These are phyloP conservation scores for Hyperoodon ampullatus DNA, from an alignment of 2,113 vertebrate species.

Conservation along the genomic window DNA sequence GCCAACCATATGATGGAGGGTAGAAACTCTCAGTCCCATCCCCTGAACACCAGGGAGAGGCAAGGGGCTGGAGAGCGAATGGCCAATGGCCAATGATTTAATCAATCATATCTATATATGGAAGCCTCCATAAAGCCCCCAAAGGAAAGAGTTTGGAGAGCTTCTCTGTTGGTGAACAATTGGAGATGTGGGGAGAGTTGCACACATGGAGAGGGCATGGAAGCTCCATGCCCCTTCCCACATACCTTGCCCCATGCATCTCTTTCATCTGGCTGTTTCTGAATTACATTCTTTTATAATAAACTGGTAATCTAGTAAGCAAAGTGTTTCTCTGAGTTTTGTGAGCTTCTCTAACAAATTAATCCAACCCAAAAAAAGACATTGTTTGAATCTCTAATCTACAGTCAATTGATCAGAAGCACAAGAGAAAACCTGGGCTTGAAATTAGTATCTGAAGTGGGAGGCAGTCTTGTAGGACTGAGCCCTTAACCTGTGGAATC, in stretches of 20 bases:
- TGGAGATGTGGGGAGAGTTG: not conserved
- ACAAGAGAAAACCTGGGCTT: not conserved
- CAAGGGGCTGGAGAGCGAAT: not conserved
- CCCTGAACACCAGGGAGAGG: not conserved
- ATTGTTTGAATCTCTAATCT: not conserved
- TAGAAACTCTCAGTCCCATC: not conserved
- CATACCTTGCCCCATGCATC: not conserved
- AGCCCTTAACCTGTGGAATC: not conserved
- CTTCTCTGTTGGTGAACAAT: not conserved
- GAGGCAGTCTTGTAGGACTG: not conserved
- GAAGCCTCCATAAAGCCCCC: not conserved
- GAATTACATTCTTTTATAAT: not conserved
- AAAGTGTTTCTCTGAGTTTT: not conserved
- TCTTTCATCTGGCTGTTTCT: not conserved
- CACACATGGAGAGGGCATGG: not conserved
- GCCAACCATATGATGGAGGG: not conserved
- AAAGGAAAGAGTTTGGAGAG: not conserved
- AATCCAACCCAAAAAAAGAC: not conserved
- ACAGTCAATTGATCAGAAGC: not conserved
- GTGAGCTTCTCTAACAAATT: not conserved
- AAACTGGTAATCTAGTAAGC: not conserved
- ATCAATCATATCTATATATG: not conserved
- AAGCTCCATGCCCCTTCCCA: not conserved
- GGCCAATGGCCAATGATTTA: no score
- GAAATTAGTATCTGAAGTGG: not conserved